Evolutionary conservation across 2,888 invertebrate species (phyloP).

Genomic region (Argyra leucocephala): DNA sequence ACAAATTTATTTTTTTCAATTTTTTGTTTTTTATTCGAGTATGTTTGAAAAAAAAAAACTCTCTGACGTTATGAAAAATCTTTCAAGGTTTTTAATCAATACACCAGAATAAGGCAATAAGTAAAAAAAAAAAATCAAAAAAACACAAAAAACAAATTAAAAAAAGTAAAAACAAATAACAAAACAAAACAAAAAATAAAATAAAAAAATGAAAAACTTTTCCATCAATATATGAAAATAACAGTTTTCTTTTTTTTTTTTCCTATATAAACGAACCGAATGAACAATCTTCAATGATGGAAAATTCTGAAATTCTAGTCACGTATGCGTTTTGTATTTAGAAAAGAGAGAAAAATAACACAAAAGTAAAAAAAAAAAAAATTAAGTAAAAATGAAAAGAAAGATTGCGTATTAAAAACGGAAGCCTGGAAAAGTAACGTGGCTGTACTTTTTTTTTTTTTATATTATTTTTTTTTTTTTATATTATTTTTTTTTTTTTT

Average conservation of each 20-base stretch:
- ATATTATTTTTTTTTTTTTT: no score
- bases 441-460: neutral
- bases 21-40: no score
- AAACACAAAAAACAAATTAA: neutral
- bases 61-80: neutral
- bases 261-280: neutral
- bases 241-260: neutral
- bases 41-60: neutral
- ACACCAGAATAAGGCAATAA: neutral
- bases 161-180: no score
- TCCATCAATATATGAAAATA: conserved; percentile 4
- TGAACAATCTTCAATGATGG: neutral
- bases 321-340: conserved; percentile 6
- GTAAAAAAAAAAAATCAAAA: neutral
- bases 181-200: neutral
- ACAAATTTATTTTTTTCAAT: neutral
- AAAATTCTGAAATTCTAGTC: neutral
- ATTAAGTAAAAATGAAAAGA: neutral
- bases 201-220: neutral
- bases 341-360: neutral
- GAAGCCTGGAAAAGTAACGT: neutral
- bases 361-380: neutral
- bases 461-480: no score
- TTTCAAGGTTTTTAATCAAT: conserved; percentile 6
- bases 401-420: conserved; percentile 3